Evolutionary conservation across 2,797 vertebrate species (phyloP).

Genomic region (Coregonus suidteri): DNA sequence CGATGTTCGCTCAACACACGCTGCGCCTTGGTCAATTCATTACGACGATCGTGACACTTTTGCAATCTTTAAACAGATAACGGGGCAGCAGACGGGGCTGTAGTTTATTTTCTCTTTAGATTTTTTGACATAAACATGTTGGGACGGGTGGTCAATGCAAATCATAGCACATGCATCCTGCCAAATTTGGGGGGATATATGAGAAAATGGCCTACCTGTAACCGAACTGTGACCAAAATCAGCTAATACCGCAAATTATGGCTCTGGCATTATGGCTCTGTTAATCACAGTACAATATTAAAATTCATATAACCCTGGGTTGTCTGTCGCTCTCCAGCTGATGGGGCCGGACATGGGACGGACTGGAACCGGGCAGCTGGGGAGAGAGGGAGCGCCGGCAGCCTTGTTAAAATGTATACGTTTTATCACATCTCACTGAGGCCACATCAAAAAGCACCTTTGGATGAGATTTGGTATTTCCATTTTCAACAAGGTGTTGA

Average conservation of each 20-base stretch:
- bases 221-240: neutral
- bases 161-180: neutral
- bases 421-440: conserved; percentile 55
- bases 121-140: neutral
- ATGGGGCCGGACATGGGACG: conserved; percentile 58
- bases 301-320: conserved; percentile 54
- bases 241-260: neutral
- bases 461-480: conserved; percentile 50
- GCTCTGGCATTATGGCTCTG: neutral
- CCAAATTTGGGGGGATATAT: neutral
- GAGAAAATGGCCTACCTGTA: neutral
- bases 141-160: neutral
- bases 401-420: conserved; percentile 70
- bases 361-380: conserved; percentile 31
- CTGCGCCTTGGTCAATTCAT: too few species aligned
- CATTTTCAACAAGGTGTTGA: conserved; percentile 45
- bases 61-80: too few species aligned
- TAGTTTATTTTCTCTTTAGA: too few species aligned
- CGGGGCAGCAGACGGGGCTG: too few species aligned
- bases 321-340: conserved; percentile 46
- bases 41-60: too few species aligned
- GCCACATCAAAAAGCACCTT: too few species aligned
- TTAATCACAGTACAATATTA: neutral
- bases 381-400: conserved; percentile 32
- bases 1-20: too few species aligned